A percentile compares a stretch with the other conserved stretches of the same genome.
Evolutionary conservation across 2,113 vertebrate species (phyloP).

Genomic region (Smithornis capensis): DNA sequence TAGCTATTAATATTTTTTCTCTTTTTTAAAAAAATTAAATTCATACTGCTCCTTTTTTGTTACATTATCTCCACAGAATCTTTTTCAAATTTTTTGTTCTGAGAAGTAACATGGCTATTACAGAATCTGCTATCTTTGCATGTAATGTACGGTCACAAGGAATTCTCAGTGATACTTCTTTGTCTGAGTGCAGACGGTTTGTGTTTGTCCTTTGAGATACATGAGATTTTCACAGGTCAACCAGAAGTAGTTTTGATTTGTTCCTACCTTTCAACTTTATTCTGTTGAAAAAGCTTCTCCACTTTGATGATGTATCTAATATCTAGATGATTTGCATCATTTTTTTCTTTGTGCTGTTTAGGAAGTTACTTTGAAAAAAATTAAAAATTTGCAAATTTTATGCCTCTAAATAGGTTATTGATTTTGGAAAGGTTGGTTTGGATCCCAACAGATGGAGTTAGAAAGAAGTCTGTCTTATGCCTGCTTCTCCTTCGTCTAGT

Average conservation of each 20-base stretch:
- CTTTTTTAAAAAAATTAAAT: background rate
- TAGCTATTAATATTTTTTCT: background rate
- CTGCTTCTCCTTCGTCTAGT: background rate
- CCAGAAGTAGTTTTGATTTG: background rate
- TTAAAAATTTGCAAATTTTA: background rate
- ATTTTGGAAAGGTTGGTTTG: background rate
- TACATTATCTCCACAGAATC: background rate
- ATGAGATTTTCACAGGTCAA: background rate
- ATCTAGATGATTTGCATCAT: background rate
- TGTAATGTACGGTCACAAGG: background rate
- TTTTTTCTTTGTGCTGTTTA: background rate
- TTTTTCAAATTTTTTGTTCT: background rate
- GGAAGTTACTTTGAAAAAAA: background rate
- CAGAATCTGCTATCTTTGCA: background rate
- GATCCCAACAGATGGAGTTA: background rate
- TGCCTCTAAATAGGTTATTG: background rate
- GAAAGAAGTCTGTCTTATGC: background rate
- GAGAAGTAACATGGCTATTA: background rate
- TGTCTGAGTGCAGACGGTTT: background rate
- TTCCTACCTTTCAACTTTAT: background rate
- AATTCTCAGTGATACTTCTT: background rate
- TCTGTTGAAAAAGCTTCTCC: background rate
- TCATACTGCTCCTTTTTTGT: background rate
- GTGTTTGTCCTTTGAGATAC: background rate
- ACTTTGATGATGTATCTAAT: background rate